A percentile compares a stretch with the other conserved stretches of the same genome.
These are phyloP conservation scores for Phacellophora camtschatica DNA, from an alignment of 30 jellyfish, hydroid and myxozoan genomes.

Conservation along the genomic window DNA sequence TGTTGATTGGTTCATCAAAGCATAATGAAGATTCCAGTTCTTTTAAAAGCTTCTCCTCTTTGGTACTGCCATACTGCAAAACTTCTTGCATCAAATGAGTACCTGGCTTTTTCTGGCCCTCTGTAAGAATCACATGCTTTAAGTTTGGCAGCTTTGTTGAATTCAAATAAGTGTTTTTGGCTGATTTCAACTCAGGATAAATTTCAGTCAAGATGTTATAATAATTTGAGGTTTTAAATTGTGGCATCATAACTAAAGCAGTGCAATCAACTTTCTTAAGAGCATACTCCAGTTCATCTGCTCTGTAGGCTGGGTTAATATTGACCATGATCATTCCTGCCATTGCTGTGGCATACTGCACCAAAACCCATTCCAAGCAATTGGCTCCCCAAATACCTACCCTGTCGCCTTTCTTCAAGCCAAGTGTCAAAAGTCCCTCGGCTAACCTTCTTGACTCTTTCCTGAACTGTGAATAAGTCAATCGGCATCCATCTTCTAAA, in stretches of 20 bases:
- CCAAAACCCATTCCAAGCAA: slow-evolving; percentile 85
- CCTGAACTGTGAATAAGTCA: slow-evolving; percentile 61
- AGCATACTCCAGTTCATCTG: slow-evolving; percentile 76
- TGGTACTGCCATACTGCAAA: slow-evolving; percentile 39
- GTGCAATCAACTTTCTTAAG: slow-evolving; percentile 75
- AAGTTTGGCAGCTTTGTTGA: slow-evolving; percentile 40
- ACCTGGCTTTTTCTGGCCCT: slow-evolving; percentile 59
- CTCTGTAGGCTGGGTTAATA: slow-evolving; percentile 84
- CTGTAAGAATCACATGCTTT: slow-evolving; percentile 30
- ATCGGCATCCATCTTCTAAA: slow-evolving; percentile 54
- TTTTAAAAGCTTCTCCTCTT: slow-evolving; percentile 8
- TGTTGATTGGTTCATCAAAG: slow-evolving; percentile 88
- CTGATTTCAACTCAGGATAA: slow-evolving; percentile 55
- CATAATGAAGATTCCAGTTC: slow-evolving; percentile 29
- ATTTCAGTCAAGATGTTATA: slow-evolving; percentile 53
- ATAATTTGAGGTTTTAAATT: slow-evolving; percentile 68
- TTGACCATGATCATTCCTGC: slow-evolving; percentile 89
- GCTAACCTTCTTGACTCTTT: slow-evolving; percentile 71
- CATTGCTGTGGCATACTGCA: slow-evolving; percentile 80
- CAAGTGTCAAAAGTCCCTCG: slow-evolving; percentile 72
- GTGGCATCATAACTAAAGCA: slow-evolving; percentile 77
- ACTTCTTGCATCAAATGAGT: slow-evolving; percentile 58
- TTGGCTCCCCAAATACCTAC: slow-evolving; percentile 99
- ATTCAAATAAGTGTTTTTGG: slow-evolving; percentile 56
- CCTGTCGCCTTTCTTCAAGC: slow-evolving; percentile 85